A percentile compares a stretch with the other conserved stretches of the same genome.
These are phyloP conservation scores for Popillia japonica DNA, from an alignment of 1,140 invertebrate species.

Conservation along the genomic window DNA sequence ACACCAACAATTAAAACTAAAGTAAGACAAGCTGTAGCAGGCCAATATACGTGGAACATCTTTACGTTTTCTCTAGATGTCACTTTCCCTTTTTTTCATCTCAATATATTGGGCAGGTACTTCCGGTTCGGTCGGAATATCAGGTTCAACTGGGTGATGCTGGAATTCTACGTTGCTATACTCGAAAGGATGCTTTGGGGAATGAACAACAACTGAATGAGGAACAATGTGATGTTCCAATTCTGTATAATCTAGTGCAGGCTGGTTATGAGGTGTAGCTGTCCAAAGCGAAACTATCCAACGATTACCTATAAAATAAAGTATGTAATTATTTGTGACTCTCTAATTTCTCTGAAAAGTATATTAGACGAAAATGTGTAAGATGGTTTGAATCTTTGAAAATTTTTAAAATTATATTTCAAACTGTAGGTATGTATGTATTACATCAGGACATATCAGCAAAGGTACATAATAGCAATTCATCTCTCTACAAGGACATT, in stretches of 20 bases:
- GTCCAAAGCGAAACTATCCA: conserved; percentile 85
- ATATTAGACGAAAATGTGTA: too few relatives aligned
- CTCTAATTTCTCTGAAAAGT: too few relatives aligned
- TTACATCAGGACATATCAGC: too few relatives aligned
- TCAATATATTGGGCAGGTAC: conserved; percentile 71
- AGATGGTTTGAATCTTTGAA: too few relatives aligned
- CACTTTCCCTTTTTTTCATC: conserved; percentile 81
- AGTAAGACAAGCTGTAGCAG: conserved; percentile 74
- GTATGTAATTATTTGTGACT: neutral
- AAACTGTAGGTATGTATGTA: too few relatives aligned
- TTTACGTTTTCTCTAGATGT: conserved; percentile 67
- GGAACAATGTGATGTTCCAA: conserved; percentile 62
- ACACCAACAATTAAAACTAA: conserved; percentile 75
- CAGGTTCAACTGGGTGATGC: neutral
- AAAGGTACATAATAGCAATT: too few relatives aligned
- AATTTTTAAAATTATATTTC: too few relatives aligned
- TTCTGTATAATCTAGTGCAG: conserved; percentile 81
- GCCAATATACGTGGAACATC: conserved; percentile 62
- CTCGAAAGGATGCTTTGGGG: conserved; percentile 56
- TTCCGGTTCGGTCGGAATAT: neutral
- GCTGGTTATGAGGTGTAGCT: conserved; percentile 80
- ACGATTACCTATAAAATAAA: conserved; percentile 72
- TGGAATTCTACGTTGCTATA: conserved; percentile 55
- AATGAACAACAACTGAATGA: conserved; percentile 57
- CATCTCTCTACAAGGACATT: too few relatives aligned